phyloP scores from a whole-genome alignment of 2,888 invertebrate species.

The Julus scanicus region DNA sequence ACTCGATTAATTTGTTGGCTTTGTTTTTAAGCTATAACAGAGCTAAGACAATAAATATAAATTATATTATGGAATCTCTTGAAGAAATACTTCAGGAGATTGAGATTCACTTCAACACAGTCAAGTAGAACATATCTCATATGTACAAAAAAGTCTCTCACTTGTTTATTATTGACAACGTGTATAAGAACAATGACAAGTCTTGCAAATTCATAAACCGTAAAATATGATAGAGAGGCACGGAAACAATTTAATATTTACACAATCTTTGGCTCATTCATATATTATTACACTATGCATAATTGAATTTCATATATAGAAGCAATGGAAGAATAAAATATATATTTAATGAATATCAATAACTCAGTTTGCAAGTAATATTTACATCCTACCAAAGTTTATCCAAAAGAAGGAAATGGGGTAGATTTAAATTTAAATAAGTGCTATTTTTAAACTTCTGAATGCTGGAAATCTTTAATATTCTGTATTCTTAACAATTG shows the following conservation, averaged over 20 bases:
- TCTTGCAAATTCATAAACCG: conserved; percentile 30
- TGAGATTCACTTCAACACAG: not conserved
- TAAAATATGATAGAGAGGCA: conserved; percentile 43
- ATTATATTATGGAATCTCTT: no score
- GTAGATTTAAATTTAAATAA: conserved; percentile 17
- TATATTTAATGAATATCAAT: not conserved
- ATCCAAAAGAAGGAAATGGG: not conserved
- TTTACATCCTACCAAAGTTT: conserved; percentile 3
- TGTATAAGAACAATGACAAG: conserved; percentile 44
- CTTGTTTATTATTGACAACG: conserved; percentile 44
- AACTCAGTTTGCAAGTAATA: conserved; percentile 14
- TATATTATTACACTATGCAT: conserved; percentile 31
- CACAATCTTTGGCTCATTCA: conserved; percentile 42
- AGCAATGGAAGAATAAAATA: conserved; percentile 37
- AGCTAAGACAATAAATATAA: no score
- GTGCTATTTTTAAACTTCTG: not conserved
- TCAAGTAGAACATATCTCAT: not conserved
- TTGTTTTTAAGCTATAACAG: no score
- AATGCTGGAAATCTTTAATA: not conserved
- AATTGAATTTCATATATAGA: conserved; percentile 28
- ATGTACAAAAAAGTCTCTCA: conserved; percentile 28
- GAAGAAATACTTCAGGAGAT: no score
- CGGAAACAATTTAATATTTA: conserved; percentile 47
- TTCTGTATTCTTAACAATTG: not conserved
- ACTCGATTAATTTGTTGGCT: no score